Base-by-base conservation (phyloP, 2,888 invertebrate genomes). In the Nephrotoma appendiculata region DNA sequence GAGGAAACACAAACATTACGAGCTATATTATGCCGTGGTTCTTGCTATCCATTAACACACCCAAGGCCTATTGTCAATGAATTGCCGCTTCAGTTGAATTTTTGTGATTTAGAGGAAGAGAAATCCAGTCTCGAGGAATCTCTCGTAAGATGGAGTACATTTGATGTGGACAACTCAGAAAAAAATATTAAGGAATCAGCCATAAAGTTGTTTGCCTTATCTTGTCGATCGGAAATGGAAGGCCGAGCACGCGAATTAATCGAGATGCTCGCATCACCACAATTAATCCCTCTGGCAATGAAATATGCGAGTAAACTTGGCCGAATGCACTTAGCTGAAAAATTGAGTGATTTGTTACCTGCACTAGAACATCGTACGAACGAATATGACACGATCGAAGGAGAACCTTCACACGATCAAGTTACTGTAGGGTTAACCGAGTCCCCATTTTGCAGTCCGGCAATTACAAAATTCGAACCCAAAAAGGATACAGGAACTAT, bases 151-250 rank as follows among this genome's bases (percentile, higher is more conserved):
- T 93, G 94, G 91, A 93, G 94, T 44, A 93, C 93, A 88, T 93
- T 95, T 89, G 92, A 93, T 1, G 91, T 93, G 0, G 93, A 94
- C 3, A 94, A 94, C 44, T 93, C 94, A 12, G 94, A 95, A n/a
- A 95, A 95, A 90, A 91, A 93, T 31, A 93, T 95, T 0, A 94
- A 95, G 88, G 96, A 97, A 90, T 94, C 95, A 5, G 94, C 98
- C n/a, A 94, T 98, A 88, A 97, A 97, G 91, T 91, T 98, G 85
- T 98, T 98, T 92, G 97, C 97, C 85, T 96, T 98, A 91, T 93
- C 98, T 0, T 97, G 97, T 89, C 94, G 96, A 88, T 95, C 95
- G 88, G 96, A 96, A 90, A 93, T 96, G 88, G 98, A 98, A 90
- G 95, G 95, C 89, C 93, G 98, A 71, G 98, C 98, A 0, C 92